These are phyloP conservation scores for Macrocentrus cingulum DNA, from an alignment of 1,140 invertebrate species.

Conservation along the genomic window DNA sequence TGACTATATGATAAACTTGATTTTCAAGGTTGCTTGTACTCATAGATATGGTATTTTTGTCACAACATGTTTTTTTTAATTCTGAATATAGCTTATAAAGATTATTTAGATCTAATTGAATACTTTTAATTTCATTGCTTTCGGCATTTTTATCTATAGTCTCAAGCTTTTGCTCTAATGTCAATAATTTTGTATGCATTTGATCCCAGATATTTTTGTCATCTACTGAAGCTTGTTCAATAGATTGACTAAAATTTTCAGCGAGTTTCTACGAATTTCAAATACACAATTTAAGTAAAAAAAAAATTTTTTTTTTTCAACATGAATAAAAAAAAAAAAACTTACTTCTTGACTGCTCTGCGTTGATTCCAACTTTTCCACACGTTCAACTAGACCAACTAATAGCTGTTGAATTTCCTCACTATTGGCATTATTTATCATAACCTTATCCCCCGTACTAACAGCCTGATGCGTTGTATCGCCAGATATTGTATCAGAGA, in stretches of 20 bases:
- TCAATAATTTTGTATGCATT: conserved; percentile 37
- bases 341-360: conserved; percentile 39
- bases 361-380: conserved; percentile 40
- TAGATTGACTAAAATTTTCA: conserved; percentile 30
- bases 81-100: conserved; percentile 40
- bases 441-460: not conserved
- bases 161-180: conserved; percentile 36
- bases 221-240: conserved; percentile 30
- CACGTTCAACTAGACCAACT: conserved; percentile 33
- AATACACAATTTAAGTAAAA: not conserved
- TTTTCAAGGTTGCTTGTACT: conserved; percentile 38
- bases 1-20: conserved; percentile 41
- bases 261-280: not conserved
- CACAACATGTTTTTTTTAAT: conserved; percentile 46
- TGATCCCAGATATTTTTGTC: conserved; percentile 28
- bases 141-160: conserved; percentile 23
- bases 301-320: no score
- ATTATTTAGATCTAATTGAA: conserved; percentile 44
- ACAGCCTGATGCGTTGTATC: not conserved
- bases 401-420: conserved; percentile 32
- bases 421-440: conserved; percentile 17
- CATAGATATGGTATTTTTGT: conserved; percentile 28
- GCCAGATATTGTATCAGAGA: not conserved
- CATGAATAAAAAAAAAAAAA: conserved; percentile 11
- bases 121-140: conserved; percentile 34